A percentile compares a stretch with the other conserved stretches of the same genome.
Conservation (phyloP, 2,113 vertebrate species). For the Corydoras sp. region DNA sequence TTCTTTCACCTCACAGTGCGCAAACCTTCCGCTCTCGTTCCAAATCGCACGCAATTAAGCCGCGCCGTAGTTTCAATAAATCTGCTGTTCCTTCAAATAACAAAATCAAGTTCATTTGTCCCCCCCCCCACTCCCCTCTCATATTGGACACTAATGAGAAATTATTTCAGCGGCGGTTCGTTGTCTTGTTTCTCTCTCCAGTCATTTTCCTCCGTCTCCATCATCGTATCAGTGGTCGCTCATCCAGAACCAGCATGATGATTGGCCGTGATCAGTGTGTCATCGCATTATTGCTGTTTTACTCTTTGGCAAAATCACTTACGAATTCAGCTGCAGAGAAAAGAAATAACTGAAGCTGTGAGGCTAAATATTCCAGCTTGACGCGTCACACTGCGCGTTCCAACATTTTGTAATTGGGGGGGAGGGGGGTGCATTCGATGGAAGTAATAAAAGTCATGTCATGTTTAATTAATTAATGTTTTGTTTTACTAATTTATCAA, state of each 20-base stretch:
- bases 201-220: neutral
- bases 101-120: conserved; percentile 37
- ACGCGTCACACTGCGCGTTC: no score
- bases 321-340: conserved; percentile 51
- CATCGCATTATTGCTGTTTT: conserved; percentile 22
- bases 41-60: conserved; percentile 27
- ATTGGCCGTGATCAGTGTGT: conserved; percentile 29
- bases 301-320: conserved; percentile 20
- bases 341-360: conserved; percentile 15
- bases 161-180: conserved; percentile 48
- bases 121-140: neutral
- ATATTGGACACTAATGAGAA: conserved; percentile 30
- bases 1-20: no score
- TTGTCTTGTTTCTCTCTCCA: conserved; percentile 47
- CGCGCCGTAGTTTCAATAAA: conserved; percentile 24
- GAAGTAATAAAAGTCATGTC: no score
- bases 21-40: neutral
- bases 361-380: neutral
- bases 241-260: conserved; percentile 22
- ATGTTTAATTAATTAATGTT: no score
- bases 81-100: conserved; percentile 21
- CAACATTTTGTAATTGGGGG: no score
- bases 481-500: no score
- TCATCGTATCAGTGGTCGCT: conserved; percentile 1
- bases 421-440: no score